Evolutionary conservation across 2,113 vertebrate species (phyloP).

Genomic region (Cyprinodon brontotheroides): DNA sequence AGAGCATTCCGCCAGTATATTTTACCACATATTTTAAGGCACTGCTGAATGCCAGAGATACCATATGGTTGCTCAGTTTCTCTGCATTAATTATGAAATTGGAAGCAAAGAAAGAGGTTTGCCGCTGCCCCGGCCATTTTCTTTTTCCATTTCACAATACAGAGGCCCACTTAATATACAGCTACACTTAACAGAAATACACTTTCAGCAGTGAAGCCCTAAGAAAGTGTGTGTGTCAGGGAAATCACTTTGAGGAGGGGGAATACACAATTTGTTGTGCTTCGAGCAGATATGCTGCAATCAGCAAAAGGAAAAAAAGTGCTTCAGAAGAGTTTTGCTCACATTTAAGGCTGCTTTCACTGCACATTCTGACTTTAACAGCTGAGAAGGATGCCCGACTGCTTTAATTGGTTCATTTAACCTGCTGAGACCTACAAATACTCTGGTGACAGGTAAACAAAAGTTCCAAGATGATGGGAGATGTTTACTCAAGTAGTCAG

Average conservation of each 20-base stretch:
- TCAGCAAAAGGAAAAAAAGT: conserved; percentile 46
- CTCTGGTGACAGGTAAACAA: conserved; percentile 32
- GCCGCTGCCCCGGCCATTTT: background rate
- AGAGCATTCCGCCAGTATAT: background rate
- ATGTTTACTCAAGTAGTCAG: conserved; percentile 1
- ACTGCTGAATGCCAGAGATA: background rate
- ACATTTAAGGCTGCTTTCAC: conserved; percentile 44
- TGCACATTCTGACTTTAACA: conserved; percentile 25
- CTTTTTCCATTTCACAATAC: background rate
- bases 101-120: background rate
- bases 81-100: background rate
- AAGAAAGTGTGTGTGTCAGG: conserved; percentile 20
- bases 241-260: conserved; percentile 21
- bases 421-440: conserved; percentile 16
- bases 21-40: background rate
- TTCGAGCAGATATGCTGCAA: conserved; percentile 47
- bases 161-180: background rate
- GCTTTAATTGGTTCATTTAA: conserved; percentile 32
- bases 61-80: background rate
- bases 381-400: conserved; percentile 14
- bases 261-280: conserved; percentile 48
- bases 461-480: conserved; percentile 16
- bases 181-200: background rate
- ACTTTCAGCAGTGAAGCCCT: background rate
- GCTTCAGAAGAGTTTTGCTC: conserved; percentile 44